A percentile compares a stretch with the other conserved stretches of the same genome.
phyloP scores from a whole-genome alignment of 2,888 invertebrate genomes.

The Xiphydria camelus region DNA sequence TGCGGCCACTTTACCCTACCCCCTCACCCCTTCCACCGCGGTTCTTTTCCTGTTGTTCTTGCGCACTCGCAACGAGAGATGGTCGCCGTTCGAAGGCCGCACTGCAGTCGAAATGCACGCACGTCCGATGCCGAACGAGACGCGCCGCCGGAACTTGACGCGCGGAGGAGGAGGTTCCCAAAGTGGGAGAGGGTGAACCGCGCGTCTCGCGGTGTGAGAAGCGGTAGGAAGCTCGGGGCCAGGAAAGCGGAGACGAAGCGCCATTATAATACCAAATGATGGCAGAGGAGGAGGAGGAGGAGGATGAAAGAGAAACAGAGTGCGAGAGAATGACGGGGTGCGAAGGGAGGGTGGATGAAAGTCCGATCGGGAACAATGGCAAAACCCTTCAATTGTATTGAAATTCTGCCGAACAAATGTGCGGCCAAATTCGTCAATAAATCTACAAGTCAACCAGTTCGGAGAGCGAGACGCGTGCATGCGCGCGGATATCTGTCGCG shows the following conservation, averaged over 20 bases:
- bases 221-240: constrained; percentile 19
- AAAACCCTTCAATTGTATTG: constrained; percentile 49
- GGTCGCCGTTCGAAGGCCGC: constrained; percentile 13
- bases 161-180: background rate
- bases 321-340: background rate
- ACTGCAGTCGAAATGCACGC: constrained; percentile 20
- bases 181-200: constrained; percentile 3
- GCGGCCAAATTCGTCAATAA: constrained; percentile 51
- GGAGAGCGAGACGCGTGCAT: background rate
- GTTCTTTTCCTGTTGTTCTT: constrained; percentile 3
- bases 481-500: background rate
- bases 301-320: too few species aligned
- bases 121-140: constrained; percentile 11
- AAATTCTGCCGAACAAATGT: constrained; percentile 49
- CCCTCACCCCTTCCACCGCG: background rate
- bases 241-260: constrained; percentile 20
- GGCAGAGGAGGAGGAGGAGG: too few species aligned
- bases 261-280: constrained; percentile 48
- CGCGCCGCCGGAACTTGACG: background rate
- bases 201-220: constrained; percentile 6
- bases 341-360: constrained; percentile 4
- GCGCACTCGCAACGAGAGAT: background rate
- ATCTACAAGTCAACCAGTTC: constrained; percentile 46
- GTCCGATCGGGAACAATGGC: constrained; percentile 40
- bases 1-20: background rate